A percentile compares a stretch with the other conserved stretches of the same genome.
These are phyloP conservation scores for Thalassoma bifasciatum DNA, from an alignment of 2,113 vertebrate species.

Conservation along the genomic window DNA sequence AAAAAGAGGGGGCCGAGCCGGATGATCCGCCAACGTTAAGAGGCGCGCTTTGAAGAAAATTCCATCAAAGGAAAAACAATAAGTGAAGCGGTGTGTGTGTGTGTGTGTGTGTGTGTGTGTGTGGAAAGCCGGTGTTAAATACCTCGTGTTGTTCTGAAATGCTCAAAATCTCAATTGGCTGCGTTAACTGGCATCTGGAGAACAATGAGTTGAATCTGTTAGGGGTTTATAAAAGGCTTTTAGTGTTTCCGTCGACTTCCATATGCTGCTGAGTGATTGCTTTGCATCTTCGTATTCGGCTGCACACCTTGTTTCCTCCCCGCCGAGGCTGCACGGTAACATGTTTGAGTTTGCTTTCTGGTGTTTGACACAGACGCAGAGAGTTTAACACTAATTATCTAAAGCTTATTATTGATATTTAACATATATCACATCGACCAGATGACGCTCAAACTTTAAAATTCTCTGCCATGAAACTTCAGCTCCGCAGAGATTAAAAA, in stretches of 20 bases:
- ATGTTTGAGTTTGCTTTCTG: slow-evolving; percentile 35
- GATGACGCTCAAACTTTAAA: too few relatives aligned
- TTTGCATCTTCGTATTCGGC: slow-evolving; percentile 55
- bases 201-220: slow-evolving; percentile 73
- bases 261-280: slow-evolving; percentile 62
- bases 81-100: slow-evolving; percentile 52
- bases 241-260: slow-evolving; percentile 63
- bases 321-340: slow-evolving; percentile 7
- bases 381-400: too few relatives aligned
- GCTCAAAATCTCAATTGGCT: slow-evolving; percentile 77
- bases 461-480: too few relatives aligned
- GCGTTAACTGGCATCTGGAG: slow-evolving; percentile 77
- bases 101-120: slow-evolving; percentile 6
- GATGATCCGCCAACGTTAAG: slow-evolving; percentile 74
- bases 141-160: slow-evolving; percentile 75
- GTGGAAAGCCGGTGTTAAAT: slow-evolving; percentile 65
- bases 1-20: slow-evolving; percentile 73
- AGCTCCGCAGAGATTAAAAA: slow-evolving; percentile 21
- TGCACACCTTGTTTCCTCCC: slow-evolving; percentile 66
- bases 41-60: slow-evolving; percentile 76
- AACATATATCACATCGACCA: too few relatives aligned
- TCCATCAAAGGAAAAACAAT: slow-evolving; percentile 80
- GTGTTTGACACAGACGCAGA: too few relatives aligned
- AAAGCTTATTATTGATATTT: too few relatives aligned
- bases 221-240: slow-evolving; percentile 69